Base-by-base conservation (phyloP, 1,140 invertebrate genomes). In the Limonius californicus region DNA sequence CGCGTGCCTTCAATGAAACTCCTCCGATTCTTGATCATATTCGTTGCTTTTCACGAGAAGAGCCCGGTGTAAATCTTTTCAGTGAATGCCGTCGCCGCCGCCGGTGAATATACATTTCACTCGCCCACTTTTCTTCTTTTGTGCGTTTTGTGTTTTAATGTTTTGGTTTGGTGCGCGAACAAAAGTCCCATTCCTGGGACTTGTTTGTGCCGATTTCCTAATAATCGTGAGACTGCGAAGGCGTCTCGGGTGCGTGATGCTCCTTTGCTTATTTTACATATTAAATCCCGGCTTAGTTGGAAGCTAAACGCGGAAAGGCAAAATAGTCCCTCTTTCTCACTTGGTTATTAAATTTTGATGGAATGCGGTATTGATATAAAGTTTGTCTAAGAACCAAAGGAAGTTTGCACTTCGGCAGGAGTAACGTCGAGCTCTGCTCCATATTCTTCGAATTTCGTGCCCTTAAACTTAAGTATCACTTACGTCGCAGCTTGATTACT, bases 1-100 rank as follows among this genome's bases (percentile, higher is more conserved):
- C 15, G 45, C 45, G 45, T 50, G 45, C 45, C 45, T 50, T 50
- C 45, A 50, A 21, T 50, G 45, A 50, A 50, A 50, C 45, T 50
- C 45, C 20, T 50, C 45, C 45, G 16, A 19, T 50, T 21, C 45
- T 21, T 50, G 45, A 50, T 50, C 45, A 50, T 50, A 50, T 50
- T 50, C 45, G 45, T 50, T 21, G 45, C 45, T 50, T 50, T 50
- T 50, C 45, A 50, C 3, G 7, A 19, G 45, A 50, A 50, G 45
- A 19, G 15, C 42, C n/a, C 45, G 45, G 45, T 50, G 16, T 50
- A 50, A 50, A 50, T 50, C 45, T 50, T 50, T 50, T 21, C 16
- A 7, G 9, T 21, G 16, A 50, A 50, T 21, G 45, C 20, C 45
- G n/a, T n/a, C n/a, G n/a, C n/a, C n/a, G n/a, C n/a, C 9, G 42